These are phyloP conservation scores for Pediacus dermestoides DNA, from an alignment of 2,888 invertebrate species.

Conservation along the genomic window DNA sequence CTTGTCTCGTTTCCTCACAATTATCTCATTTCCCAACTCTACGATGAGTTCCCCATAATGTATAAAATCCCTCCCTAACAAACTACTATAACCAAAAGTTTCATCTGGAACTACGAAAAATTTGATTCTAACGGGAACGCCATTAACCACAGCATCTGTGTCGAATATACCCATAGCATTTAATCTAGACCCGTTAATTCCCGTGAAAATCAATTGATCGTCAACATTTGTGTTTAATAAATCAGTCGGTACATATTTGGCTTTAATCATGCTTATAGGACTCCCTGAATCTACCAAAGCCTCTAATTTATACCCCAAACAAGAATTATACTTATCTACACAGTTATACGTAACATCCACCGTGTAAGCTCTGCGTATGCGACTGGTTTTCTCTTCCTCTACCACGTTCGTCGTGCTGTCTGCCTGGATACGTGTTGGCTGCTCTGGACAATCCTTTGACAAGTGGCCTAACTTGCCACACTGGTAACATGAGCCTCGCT, in stretches of 20 bases:
- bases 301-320: neutral
- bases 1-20: slow-evolving; percentile 2
- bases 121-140: slow-evolving; percentile 1
- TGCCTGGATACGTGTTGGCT: neutral
- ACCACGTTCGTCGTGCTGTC: too few relatives aligned
- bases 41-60: neutral
- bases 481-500: slow-evolving; percentile 16
- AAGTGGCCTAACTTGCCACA: slow-evolving; percentile 41
- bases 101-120: neutral
- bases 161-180: slow-evolving; percentile 1
- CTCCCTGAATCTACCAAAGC: slow-evolving; percentile 20
- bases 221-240: neutral
- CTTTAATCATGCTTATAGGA: slow-evolving; percentile 16
- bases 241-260: slow-evolving; percentile 10
- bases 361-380: neutral
- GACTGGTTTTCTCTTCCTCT: neutral
- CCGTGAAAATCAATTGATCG: slow-evolving; percentile 7
- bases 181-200: slow-evolving; percentile 15
- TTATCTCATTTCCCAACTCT: neutral
- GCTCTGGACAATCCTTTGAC: slow-evolving; percentile 13
- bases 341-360: neutral
- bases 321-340: neutral
- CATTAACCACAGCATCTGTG: neutral
- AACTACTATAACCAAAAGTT: neutral
- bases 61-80: slow-evolving; percentile 2